Percentiles rank a stretch among this genome's conserved stretches.
These are phyloP conservation scores for Lepidurus packardi DNA, from an alignment of 1,140 invertebrate genomes.

Conservation along the genomic window DNA sequence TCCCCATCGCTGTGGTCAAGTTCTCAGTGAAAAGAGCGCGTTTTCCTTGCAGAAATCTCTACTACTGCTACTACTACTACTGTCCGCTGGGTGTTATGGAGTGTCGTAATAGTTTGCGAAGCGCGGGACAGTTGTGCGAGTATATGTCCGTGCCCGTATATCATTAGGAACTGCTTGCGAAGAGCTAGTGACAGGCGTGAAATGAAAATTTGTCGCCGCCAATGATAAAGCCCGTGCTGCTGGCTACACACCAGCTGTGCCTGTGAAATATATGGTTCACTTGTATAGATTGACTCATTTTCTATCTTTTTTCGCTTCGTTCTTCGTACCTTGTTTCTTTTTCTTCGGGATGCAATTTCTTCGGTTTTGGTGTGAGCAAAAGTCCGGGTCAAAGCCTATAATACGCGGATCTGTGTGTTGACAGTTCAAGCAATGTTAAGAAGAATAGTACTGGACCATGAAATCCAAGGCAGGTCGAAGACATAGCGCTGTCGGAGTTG, in stretches of 20 bases:
- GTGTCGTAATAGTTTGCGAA: background rate
- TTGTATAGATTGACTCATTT: background rate
- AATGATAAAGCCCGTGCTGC: background rate
- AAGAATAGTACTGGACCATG: background rate
- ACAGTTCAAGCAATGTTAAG: background rate
- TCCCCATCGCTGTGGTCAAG: no score
- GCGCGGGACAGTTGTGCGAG: background rate
- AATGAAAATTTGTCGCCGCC: background rate
- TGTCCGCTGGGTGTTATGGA: background rate
- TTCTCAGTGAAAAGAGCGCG: no score
- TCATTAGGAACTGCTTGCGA: background rate
- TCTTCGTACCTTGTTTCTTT: background rate
- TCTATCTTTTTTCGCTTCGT: background rate
- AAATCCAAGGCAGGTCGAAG: background rate
- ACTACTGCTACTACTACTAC: background rate
- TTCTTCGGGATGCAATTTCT: background rate
- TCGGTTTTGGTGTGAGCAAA: background rate
- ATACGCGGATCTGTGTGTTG: background rate
- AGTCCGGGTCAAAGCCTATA: background rate
- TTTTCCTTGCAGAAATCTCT: no score
- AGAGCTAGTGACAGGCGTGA: constrained; percentile 11
- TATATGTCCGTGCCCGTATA: background rate
- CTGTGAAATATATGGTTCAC: background rate
- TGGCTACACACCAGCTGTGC: constrained; percentile 8
- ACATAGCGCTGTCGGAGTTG: background rate